Percentiles rank a stretch among this genome's conserved stretches.
These are phyloP conservation scores for Protobothrops mucrosquamatus DNA, from an alignment of 2,113 vertebrate genomes.

Conservation along the genomic window DNA sequence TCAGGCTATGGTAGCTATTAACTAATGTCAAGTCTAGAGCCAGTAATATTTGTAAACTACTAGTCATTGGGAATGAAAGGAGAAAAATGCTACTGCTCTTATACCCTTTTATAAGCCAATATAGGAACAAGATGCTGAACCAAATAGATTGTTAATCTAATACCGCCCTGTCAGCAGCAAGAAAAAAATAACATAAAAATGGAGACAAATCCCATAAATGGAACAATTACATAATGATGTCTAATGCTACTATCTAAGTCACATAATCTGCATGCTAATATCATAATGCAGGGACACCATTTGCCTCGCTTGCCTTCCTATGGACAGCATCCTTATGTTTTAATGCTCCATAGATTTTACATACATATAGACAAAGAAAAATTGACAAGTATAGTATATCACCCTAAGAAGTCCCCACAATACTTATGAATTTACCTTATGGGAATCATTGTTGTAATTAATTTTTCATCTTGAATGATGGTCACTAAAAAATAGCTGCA, in stretches of 20 bases:
- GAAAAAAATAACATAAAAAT: not conserved
- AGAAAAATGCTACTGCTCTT: not conserved
- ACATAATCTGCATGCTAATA: not conserved
- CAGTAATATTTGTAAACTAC: not conserved
- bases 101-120: not conserved
- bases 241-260: not conserved
- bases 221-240: not conserved
- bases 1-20: not conserved
- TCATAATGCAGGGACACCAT: not conserved
- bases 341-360: not conserved
- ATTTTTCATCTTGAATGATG: not conserved
- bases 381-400: not conserved
- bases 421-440: not conserved
- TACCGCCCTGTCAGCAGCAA: not conserved
- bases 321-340: not conserved
- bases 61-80: not conserved
- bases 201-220: not conserved
- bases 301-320: not conserved
- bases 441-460: not conserved
- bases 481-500: not conserved
- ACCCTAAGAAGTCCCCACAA: not conserved
- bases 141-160: not conserved
- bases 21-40: not conserved
- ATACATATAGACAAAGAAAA: not conserved
- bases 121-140: not conserved